These are phyloP conservation scores for Pomacea canaliculata DNA, from an alignment of 2,888 invertebrate genomes.

Conservation along the genomic window DNA sequence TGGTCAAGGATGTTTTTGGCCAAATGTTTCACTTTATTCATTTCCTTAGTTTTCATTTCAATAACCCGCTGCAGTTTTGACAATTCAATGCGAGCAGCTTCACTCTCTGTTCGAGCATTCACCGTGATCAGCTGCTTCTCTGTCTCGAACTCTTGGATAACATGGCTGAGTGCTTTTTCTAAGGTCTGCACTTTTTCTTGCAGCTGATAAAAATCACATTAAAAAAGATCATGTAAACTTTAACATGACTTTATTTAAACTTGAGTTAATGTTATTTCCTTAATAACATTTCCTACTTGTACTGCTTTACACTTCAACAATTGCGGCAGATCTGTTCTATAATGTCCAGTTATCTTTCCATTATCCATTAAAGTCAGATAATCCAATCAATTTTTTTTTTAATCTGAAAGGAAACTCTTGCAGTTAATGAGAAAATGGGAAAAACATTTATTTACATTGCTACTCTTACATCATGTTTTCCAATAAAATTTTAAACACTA, in stretches of 20 bases:
- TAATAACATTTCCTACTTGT: too few relatives aligned
- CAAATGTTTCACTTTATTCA: constrained; percentile 67
- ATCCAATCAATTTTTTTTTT: too few relatives aligned
- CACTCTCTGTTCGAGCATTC: constrained; percentile 56
- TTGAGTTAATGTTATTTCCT: too few relatives aligned
- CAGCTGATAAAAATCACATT: constrained; percentile 45
- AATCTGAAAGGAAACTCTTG: too few relatives aligned
- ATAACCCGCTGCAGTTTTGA: constrained; percentile 65
- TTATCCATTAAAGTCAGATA: too few relatives aligned
- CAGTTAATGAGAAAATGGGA: too few relatives aligned
- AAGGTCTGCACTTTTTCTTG: constrained; percentile 64
- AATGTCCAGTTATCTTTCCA: too few relatives aligned
- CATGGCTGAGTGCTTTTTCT: constrained; percentile 67
- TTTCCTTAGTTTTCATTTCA: constrained; percentile 67
- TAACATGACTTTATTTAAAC: background rate
- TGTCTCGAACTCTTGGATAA: constrained; percentile 66
- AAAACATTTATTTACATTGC: too few relatives aligned
- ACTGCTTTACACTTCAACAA: too few relatives aligned
- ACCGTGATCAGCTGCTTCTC: constrained; percentile 53
- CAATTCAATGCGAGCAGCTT: constrained; percentile 63
- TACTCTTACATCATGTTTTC: too few relatives aligned
- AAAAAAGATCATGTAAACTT: constrained; percentile 22
- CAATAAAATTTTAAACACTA: too few relatives aligned
- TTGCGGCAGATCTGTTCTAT: too few relatives aligned
- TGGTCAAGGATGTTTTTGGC: constrained; percentile 69